Conservation (phyloP, 2,797 vertebrate genomes). For the Triplophysa bombifrons region DNA sequence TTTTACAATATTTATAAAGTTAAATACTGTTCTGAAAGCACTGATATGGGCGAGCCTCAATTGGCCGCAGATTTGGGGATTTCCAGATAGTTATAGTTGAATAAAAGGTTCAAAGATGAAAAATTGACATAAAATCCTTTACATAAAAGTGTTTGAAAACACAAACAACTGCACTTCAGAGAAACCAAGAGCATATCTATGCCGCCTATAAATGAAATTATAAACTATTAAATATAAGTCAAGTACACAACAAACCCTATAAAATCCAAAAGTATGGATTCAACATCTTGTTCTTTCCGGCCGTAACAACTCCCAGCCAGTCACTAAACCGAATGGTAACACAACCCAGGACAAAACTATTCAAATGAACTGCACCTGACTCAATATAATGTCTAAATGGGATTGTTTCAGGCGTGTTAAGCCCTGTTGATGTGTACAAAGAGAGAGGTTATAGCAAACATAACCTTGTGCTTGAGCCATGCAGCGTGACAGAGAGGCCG, state of each 20-base stretch:
- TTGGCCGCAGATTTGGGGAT: conserved; percentile 11
- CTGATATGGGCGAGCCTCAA: background rate
- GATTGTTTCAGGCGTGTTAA: conserved; percentile 36
- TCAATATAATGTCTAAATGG: conserved; percentile 33
- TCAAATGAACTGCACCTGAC: conserved; percentile 32
- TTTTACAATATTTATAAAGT: conserved; percentile 17
- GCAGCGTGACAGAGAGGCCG: conserved; percentile 65
- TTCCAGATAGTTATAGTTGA: conserved; percentile 20
- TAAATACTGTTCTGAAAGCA: conserved; percentile 23
- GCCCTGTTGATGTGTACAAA: conserved; percentile 31
- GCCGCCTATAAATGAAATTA: background rate
- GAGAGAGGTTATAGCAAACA: conserved; percentile 42
- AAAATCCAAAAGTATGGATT: background rate
- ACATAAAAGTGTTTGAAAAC: background rate
- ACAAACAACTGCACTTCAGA: background rate
- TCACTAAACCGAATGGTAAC: conserved; percentile 27
- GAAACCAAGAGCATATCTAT: background rate
- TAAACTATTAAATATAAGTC: background rate
- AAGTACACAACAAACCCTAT: background rate
- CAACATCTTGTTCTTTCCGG: background rate
- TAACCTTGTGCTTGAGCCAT: conserved; percentile 61
- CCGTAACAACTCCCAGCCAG: conserved; percentile 7
- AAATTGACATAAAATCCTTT: background rate
- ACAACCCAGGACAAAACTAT: conserved; percentile 11
- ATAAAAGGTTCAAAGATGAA: background rate